phyloP scores from a whole-genome alignment of 2,888 invertebrate genomes.

The Eilema caniola region DNA sequence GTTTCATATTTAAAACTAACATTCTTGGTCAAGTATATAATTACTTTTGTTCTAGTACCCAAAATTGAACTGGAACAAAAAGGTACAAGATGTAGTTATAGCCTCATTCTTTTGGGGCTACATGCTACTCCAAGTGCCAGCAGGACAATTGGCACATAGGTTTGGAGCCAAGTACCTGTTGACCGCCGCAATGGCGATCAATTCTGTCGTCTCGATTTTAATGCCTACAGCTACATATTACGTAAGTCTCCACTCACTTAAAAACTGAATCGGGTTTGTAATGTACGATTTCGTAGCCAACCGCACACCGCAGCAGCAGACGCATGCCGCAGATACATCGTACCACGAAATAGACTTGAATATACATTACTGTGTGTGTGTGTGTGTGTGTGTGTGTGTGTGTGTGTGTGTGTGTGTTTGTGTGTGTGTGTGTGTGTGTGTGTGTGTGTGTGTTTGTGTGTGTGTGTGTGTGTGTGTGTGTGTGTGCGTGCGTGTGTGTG shows the following conservation, averaged over 20 bases:
- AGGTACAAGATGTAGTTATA: slow-evolving; percentile 79
- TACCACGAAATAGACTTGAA: too few species aligned
- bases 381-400: too few species aligned
- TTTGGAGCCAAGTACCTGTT: slow-evolving; percentile 90
- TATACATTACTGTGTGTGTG: too few species aligned
- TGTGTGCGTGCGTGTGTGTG: too few species aligned
- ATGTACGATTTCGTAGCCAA: too few species aligned
- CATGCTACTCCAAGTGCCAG: slow-evolving; percentile 90
- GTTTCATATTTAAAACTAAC: not conserved
- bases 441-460: too few species aligned
- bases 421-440: too few species aligned
- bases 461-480: too few species aligned
- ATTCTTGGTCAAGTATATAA: not conserved
- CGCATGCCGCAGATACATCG: too few species aligned
- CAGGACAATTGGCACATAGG: slow-evolving; percentile 90
- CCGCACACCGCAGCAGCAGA: too few species aligned
- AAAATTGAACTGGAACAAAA: slow-evolving; percentile 85
- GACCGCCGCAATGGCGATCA: slow-evolving; percentile 85
- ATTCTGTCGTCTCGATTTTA: slow-evolving; percentile 88
- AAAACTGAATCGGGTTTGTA: too few species aligned
- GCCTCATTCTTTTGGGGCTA: slow-evolving; percentile 89
- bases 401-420: too few species aligned
- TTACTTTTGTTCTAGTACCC: slow-evolving; percentile 66
- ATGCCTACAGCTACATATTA: slow-evolving; percentile 90
- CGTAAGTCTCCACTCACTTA: slow-evolving; percentile 65